A percentile compares a stretch with the other conserved stretches of the same genome.
phyloP scores from a whole-genome alignment of 2,797 vertebrate species.

The Linurgus olivaceus region DNA sequence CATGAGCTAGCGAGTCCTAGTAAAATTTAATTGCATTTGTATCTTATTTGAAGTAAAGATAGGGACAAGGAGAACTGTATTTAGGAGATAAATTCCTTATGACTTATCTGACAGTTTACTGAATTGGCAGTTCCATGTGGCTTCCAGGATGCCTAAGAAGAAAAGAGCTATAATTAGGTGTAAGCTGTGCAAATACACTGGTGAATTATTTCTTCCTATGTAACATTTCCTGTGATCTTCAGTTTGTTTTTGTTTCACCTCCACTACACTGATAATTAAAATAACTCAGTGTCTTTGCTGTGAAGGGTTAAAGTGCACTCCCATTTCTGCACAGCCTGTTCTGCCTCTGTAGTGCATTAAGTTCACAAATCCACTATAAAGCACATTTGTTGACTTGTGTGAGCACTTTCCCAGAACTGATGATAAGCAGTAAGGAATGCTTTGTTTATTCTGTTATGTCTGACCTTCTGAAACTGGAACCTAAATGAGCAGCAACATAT shows the following conservation, averaged over 20 bases:
- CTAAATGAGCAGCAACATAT: neutral
- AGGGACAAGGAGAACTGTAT: neutral
- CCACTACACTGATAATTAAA: neutral
- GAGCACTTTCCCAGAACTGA: neutral
- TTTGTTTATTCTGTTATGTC: neutral
- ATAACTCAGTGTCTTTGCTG: neutral
- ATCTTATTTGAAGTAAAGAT: neutral
- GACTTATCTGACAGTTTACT: neutral
- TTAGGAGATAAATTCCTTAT: neutral
- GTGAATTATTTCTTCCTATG: neutral
- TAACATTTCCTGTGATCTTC: neutral
- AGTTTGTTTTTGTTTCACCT: neutral
- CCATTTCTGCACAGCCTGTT: neutral
- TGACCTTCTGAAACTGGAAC: neutral
- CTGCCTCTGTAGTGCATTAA: neutral
- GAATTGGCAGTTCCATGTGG: neutral
- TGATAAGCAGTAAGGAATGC: neutral
- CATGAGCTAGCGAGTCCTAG: neutral
- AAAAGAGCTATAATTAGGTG: neutral
- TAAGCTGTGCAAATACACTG: neutral
- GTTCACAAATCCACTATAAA: neutral
- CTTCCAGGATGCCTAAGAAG: neutral
- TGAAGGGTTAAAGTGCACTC: neutral
- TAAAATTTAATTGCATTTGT: neutral
- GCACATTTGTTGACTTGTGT: neutral